phyloP scores from a whole-genome alignment of 2,113 vertebrate species.

The Aldabrachelys gigantea region DNA sequence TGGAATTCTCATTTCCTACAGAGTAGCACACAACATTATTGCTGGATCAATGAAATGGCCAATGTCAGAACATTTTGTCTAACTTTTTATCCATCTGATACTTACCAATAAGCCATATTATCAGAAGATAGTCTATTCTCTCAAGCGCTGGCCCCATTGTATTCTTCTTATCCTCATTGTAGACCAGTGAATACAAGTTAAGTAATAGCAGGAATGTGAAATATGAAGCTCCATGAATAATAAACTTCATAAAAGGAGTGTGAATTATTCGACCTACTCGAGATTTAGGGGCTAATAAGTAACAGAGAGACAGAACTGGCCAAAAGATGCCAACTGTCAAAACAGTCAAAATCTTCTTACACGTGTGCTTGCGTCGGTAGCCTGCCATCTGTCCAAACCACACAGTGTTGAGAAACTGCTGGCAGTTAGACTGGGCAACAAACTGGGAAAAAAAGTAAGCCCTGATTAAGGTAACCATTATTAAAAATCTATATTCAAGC shows the following conservation, averaged over 20 bases:
- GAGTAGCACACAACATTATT: background rate
- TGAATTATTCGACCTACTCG: constrained; percentile 96
- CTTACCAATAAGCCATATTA: constrained; percentile 97
- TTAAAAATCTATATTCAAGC: constrained; percentile 9
- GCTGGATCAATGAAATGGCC: background rate
- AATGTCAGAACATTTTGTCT: background rate
- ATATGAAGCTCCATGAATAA: constrained; percentile 98
- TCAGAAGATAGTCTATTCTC: constrained; percentile 96
- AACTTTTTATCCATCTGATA: constrained; percentile 47
- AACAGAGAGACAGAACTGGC: constrained; percentile 95
- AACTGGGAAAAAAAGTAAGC: constrained; percentile 81
- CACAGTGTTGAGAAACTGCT: constrained; percentile 98
- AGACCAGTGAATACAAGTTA: constrained; percentile 98
- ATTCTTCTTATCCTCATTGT: constrained; percentile 96
- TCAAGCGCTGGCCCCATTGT: constrained; percentile 94
- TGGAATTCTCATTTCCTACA: background rate
- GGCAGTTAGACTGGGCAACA: constrained; percentile 98
- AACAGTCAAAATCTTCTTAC: constrained; percentile 95
- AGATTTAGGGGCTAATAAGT: constrained; percentile 95
- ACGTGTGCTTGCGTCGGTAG: constrained; percentile 96
- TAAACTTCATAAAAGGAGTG: constrained; percentile 98
- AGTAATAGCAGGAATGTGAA: constrained; percentile 95
- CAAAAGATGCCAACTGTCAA: constrained; percentile 92
- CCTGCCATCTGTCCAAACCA: constrained; percentile 99
- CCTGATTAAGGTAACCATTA: background rate